Conservation (phyloP, 2,113 vertebrate genomes). For the Egretta garzetta region DNA sequence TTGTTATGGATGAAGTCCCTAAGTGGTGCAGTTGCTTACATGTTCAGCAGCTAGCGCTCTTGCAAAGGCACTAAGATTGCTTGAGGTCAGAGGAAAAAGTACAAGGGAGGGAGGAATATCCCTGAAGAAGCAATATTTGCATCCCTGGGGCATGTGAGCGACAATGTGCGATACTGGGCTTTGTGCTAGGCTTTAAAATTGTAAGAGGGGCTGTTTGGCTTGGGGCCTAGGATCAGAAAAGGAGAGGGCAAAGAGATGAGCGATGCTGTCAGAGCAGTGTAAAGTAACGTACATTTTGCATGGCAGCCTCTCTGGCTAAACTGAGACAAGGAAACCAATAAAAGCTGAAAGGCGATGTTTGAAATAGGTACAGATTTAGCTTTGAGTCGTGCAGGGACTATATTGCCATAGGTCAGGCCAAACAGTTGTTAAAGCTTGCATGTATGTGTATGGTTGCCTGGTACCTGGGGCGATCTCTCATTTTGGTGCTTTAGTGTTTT, state of each 20-base stretch:
- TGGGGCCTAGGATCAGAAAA: not conserved
- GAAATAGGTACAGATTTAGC: not conserved
- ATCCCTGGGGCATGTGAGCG: not conserved
- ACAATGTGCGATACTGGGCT: not conserved
- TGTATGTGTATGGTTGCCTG: not conserved
- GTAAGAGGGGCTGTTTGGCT: not conserved
- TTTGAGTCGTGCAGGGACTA: not conserved
- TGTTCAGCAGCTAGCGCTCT: not conserved
- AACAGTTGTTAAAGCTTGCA: not conserved
- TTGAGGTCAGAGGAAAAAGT: not conserved
- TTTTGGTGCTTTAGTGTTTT: not conserved
- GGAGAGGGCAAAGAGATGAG: not conserved
- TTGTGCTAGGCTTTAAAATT: not conserved
- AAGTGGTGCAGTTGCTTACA: not conserved
- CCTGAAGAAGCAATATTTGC: not conserved
- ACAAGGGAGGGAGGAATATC: not conserved
- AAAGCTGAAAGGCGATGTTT: not conserved
- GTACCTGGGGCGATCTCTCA: not conserved
- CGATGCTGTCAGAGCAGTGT: fast-evolving
- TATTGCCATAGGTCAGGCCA: not conserved
- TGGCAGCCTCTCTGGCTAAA: not conserved
- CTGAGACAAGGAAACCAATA: not conserved
- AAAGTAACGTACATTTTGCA: not conserved
- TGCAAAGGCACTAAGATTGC: not conserved
- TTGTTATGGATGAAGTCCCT: not conserved